Evolutionary conservation across 2,888 invertebrate genomes (phyloP).

Genomic region (Zonitis immaculata): DNA sequence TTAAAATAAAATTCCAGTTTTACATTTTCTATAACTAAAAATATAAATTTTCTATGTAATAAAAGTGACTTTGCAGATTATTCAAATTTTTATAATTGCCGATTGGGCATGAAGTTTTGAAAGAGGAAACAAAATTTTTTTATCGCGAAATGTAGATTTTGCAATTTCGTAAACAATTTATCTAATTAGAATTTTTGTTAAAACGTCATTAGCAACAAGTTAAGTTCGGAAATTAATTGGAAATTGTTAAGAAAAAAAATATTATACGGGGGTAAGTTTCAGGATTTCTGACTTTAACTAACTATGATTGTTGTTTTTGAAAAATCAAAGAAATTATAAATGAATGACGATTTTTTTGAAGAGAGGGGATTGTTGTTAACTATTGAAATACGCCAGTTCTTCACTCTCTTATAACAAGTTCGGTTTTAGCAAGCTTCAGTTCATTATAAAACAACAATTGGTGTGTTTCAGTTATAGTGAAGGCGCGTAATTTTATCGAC

Average conservation of each 20-base stretch:
- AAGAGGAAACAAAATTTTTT: neutral
- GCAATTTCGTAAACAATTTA: neutral
- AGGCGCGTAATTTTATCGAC: neutral
- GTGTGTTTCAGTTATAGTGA: neutral
- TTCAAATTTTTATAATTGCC: too few species aligned
- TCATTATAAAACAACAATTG: neutral
- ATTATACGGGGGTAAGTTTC: too few species aligned
- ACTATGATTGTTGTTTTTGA: too few species aligned
- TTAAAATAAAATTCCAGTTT: neutral
- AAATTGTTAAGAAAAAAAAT: too few species aligned
- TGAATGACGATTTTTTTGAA: neutral
- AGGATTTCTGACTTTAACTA: too few species aligned
- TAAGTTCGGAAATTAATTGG: neutral
- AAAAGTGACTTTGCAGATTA: neutral
- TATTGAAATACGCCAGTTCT: constrained; percentile 17
- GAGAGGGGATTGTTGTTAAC: constrained; percentile 8
- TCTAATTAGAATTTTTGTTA: neutral
- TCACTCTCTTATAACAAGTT: constrained; percentile 14
- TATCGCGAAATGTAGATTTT: neutral
- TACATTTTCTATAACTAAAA: too few species aligned
- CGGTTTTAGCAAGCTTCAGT: constrained; percentile 15
- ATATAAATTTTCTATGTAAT: neutral
- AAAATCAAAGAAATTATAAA: neutral
- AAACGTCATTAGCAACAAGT: neutral
- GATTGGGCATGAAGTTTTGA: too few species aligned